Percentiles rank a stretch among this genome's conserved stretches.
phyloP scores from a whole-genome alignment of 2,113 vertebrate genomes.

The Corvus moneduloides region DNA sequence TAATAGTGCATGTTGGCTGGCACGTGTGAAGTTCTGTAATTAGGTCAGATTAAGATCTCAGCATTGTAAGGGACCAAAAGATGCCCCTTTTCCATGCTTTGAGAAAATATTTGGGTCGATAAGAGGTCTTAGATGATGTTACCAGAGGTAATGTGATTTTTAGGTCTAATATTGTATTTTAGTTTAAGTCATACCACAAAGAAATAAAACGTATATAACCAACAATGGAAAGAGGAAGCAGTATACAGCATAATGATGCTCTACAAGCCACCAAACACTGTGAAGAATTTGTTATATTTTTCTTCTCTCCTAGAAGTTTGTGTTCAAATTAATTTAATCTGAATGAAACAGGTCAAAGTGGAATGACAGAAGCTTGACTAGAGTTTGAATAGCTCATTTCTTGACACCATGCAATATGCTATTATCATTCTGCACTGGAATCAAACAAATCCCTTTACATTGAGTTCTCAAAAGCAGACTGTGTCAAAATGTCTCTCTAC shows the following conservation, averaged over 20 bases:
- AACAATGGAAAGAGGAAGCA: neutral
- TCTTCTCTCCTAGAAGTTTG: neutral
- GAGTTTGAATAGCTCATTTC: neutral
- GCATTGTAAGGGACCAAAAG: neutral
- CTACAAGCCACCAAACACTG: neutral
- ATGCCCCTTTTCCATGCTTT: neutral
- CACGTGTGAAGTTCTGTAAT: neutral
- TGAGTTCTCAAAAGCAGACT: neutral
- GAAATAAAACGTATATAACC: neutral
- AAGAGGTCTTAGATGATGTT: neutral
- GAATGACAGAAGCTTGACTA: neutral
- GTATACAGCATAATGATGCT: neutral
- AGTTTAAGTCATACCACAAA: neutral
- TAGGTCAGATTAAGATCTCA: neutral
- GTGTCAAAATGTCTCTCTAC: neutral
- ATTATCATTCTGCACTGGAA: neutral
- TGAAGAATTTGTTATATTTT: neutral
- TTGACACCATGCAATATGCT: neutral
- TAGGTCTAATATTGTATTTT: neutral
- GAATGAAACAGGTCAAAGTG: neutral
- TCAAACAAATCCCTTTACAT: neutral
- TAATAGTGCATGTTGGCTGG: neutral
- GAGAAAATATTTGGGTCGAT: neutral
- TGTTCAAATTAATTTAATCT: neutral
- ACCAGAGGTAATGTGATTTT: neutral